Percentiles rank a stretch among this genome's conserved stretches.
phyloP scores from a whole-genome alignment of 2,113 vertebrate genomes.

The Scomber japonicus region DNA sequence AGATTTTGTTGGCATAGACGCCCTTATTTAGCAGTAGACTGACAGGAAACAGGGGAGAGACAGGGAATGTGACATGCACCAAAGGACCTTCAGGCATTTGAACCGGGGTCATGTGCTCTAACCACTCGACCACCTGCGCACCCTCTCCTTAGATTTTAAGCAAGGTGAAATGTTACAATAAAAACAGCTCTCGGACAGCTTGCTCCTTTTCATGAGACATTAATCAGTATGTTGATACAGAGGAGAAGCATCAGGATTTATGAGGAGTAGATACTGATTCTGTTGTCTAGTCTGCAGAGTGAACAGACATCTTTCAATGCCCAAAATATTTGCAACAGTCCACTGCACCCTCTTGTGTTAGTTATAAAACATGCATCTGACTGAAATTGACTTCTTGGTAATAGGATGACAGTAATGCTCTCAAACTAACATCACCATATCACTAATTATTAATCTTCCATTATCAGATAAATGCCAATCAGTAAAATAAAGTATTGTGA shows the following conservation, averaged over 20 bases:
- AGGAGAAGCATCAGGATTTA: neutral
- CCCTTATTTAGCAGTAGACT: too few species aligned
- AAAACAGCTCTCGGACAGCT: too few species aligned
- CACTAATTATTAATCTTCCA: neutral
- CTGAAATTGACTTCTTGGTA: neutral
- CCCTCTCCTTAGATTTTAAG: too few species aligned
- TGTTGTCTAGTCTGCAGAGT: neutral
- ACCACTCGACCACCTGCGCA: too few species aligned
- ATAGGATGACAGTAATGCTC: neutral
- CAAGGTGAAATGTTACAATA: too few species aligned
- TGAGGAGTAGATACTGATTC: neutral
- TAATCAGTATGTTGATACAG: too few species aligned
- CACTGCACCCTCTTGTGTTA: conserved; percentile 34
- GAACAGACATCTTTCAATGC: neutral
- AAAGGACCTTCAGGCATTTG: too few species aligned
- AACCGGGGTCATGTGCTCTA: too few species aligned
- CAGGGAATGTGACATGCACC: too few species aligned
- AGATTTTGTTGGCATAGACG: too few species aligned
- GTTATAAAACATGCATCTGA: neutral
- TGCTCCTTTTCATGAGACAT: too few species aligned
- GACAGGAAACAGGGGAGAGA: too few species aligned
- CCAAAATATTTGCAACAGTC: neutral
- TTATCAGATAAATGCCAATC: neutral
- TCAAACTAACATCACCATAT: neutral
- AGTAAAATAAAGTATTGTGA: neutral